Percentiles rank a stretch among this genome's conserved stretches.
Evolutionary conservation across 2,888 invertebrate species (phyloP).

Genomic region (Trachelus troglodyta): DNA sequence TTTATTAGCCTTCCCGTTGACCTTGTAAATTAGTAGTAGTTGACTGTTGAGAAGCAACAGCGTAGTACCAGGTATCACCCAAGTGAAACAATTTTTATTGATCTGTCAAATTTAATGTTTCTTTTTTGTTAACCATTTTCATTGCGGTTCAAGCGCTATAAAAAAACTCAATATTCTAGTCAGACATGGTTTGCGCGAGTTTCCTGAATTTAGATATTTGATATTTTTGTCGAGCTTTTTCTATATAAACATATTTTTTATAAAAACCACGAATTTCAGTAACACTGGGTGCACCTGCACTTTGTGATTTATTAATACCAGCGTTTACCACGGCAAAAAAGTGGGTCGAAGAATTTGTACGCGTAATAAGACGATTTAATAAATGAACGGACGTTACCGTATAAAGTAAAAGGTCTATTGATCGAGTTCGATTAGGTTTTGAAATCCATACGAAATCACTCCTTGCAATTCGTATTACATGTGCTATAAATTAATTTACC

Average conservation of each 20-base stretch:
- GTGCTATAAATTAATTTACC: background rate
- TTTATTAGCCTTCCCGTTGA: background rate
- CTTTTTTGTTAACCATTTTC: background rate
- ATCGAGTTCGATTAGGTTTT: background rate
- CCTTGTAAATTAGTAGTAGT: background rate
- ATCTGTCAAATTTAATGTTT: background rate
- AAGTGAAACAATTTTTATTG: background rate
- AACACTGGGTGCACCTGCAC: background rate
- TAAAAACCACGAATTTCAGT: background rate
- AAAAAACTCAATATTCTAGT: background rate
- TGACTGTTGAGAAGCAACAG: background rate
- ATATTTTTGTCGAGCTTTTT: background rate
- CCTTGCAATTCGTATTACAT: background rate
- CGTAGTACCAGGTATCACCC: background rate
- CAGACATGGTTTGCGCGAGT: background rate
- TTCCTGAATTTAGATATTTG: background rate
- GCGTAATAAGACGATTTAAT: background rate
- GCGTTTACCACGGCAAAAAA: background rate
- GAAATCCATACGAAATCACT: background rate
- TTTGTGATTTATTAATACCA: background rate
- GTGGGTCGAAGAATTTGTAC: background rate
- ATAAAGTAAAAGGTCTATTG: background rate
- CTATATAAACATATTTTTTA: background rate
- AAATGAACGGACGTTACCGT: background rate
- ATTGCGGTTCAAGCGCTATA: background rate